Evolutionary conservation across 2,888 invertebrate genomes (phyloP).

Genomic region (Yponomeuta sedellus): DNA sequence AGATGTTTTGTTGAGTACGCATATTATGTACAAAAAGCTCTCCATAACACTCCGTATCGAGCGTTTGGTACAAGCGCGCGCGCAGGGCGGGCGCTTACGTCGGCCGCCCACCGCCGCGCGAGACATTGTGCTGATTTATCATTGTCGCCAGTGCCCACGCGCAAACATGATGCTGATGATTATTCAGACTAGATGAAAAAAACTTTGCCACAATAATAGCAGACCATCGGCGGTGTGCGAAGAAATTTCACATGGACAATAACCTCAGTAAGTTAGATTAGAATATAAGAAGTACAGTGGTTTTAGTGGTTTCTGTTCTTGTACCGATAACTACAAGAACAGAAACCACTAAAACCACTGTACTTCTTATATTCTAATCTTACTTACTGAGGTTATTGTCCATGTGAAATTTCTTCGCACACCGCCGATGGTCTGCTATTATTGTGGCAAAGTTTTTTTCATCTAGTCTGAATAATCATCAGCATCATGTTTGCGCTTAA

Average conservation of each 20-base stretch:
- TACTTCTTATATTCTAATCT: neutral
- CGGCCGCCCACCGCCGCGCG: constrained; percentile 13
- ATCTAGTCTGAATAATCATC: neutral
- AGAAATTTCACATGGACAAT: neutral
- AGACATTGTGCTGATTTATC: constrained; percentile 47
- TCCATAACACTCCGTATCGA: constrained; percentile 3
- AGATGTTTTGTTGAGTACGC: neutral
- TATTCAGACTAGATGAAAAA: neutral
- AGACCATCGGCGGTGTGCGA: neutral
- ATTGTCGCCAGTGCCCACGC: constrained; percentile 60
- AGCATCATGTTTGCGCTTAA: constrained; percentile 26
- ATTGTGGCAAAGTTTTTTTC: neutral
- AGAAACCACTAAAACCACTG: too few species aligned
- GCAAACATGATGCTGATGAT: constrained; percentile 15
- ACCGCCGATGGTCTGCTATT: neutral
- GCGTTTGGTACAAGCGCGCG: neutral
- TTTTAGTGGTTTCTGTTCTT: too few species aligned
- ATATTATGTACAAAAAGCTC: neutral
- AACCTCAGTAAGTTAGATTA: neutral
- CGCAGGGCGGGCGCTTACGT: neutral
- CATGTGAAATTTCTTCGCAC: neutral
- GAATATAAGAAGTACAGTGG: neutral
- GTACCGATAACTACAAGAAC: too few species aligned
- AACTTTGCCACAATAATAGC: neutral
- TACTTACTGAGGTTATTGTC: neutral